Evolutionary conservation across 2,113 vertebrate genomes (phyloP), one percentile per base, ranked within the genome.

Genomic region (Lepidothrix coronata): DNA sequence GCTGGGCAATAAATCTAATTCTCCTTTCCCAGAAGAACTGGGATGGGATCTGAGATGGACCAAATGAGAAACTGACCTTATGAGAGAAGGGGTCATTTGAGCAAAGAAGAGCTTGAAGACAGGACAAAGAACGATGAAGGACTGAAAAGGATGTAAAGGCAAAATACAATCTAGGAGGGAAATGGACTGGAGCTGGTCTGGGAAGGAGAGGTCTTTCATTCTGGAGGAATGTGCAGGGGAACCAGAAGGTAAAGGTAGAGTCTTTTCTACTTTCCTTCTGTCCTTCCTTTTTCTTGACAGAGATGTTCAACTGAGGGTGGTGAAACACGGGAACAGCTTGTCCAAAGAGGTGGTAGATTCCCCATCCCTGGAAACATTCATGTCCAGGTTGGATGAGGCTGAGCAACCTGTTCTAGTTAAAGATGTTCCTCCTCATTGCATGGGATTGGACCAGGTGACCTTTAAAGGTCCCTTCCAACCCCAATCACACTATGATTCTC

Each of bases 321-420:
- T 59, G 44, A 55, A 35, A 52, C 33, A 46, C 9, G 39, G 44
- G 6, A 22, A 31, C 23, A 57, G 9, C 14, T 43, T 75, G 9
- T 22, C 55, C 23, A 51, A 80, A 75, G 43, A 54, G 5, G n/a
- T 43, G n/a, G 23, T 51, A 33, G 23, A 51, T 43, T 5, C 2
- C 27, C 3, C 27, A 37, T 7, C 4, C 19, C 35, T 57, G 70
- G 48, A 33, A 75, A 27, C 3, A 14, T 55, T 55, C 12, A n/a
- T 18, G 15, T 28, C 19, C 5, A 0, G 15, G 23, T 9, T 70
- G 27, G 19, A 81, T 0, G 0, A 31, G 55, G 55, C 20, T 75
- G 27, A 81, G 41, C 41, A 86, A 41, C 22, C 15, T 33, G 25
- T 37, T 48, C 19, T 48, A 35, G 41, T 4, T 62, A 13, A 61